A percentile compares a stretch with the other conserved stretches of the same genome.
These are phyloP conservation scores for Lophochroa leadbeateri DNA, from an alignment of 2,113 vertebrate genomes.

Conservation along the genomic window DNA sequence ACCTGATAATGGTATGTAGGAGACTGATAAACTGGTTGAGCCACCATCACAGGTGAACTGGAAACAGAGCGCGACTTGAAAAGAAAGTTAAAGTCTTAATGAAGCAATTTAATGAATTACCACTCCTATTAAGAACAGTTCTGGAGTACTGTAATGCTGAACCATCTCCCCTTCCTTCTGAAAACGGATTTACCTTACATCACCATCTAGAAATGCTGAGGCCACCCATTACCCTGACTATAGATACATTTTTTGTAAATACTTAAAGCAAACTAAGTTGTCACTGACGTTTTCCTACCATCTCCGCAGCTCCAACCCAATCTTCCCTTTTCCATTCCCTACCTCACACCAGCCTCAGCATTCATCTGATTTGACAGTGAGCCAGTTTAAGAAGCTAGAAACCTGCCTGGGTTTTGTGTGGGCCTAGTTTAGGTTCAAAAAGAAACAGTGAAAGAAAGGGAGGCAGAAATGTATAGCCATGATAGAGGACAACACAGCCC, in stretches of 20 bases:
- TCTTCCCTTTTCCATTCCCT: not conserved
- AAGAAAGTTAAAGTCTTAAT: conserved; percentile 2
- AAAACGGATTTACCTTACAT: not conserved
- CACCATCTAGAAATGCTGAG: not conserved
- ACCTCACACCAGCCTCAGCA: not conserved
- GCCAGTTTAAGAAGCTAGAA: not conserved
- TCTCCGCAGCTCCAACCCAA: not conserved
- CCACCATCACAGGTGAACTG: conserved; percentile 75
- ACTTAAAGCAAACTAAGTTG: not conserved
- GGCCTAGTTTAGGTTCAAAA: not conserved
- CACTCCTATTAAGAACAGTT: not conserved
- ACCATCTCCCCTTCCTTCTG: not conserved
- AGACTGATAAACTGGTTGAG: conserved; percentile 78
- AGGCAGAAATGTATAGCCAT: not conserved
- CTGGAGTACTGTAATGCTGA: not conserved
- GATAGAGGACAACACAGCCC: not conserved
- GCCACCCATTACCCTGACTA: too few species aligned
- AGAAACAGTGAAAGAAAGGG: not conserved
- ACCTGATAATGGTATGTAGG: conserved; percentile 80
- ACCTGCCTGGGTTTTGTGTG: not conserved
- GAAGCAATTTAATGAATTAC: not conserved
- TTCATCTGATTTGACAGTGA: not conserved
- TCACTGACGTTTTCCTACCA: not conserved
- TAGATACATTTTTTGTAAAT: not conserved
- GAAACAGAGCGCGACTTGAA: conserved; percentile 71